These are phyloP conservation scores for Drosophila albomicans DNA, from an alignment of 1,140 invertebrate species.

Conservation along the genomic window DNA sequence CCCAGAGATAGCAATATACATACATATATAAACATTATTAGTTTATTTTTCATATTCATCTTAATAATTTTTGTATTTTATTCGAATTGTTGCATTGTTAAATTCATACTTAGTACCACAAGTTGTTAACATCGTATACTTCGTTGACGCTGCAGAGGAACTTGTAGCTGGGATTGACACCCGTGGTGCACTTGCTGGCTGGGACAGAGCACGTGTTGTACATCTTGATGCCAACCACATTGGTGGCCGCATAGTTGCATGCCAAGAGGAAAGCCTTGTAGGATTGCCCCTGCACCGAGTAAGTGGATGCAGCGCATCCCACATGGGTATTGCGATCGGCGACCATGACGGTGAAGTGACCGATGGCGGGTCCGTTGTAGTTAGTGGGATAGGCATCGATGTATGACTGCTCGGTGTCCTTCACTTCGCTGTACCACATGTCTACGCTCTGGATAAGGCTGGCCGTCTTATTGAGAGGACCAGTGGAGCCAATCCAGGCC, in stretches of 20 bases:
- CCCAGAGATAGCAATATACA: too few species aligned
- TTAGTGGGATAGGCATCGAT: slow-evolving; percentile 62
- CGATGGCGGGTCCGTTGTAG: slow-evolving; percentile 64
- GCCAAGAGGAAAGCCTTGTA: slow-evolving; percentile 67
- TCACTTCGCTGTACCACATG: slow-evolving; percentile 67
- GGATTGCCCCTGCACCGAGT: slow-evolving; percentile 29
- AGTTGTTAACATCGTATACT: slow-evolving; percentile 65
- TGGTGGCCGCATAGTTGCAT: slow-evolving; percentile 77
- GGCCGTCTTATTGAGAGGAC: slow-evolving; percentile 38
- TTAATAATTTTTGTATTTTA: too few species aligned
- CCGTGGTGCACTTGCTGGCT: slow-evolving; percentile 68
- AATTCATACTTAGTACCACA: slow-evolving; percentile 39
- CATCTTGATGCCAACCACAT: slow-evolving; percentile 63
- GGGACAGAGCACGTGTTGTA: slow-evolving; percentile 56
- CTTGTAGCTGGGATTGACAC: slow-evolving; percentile 60
- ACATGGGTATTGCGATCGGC: slow-evolving; percentile 70
- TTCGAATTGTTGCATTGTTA: neutral
- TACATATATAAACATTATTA: too few species aligned
- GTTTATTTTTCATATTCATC: too few species aligned
- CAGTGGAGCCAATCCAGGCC: slow-evolving; percentile 63
- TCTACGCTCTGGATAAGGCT: slow-evolving; percentile 38
- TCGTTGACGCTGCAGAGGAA: slow-evolving; percentile 71
- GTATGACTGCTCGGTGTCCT: slow-evolving; percentile 46
- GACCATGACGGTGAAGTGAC: slow-evolving; percentile 76
- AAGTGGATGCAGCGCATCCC: slow-evolving; percentile 72